Evolutionary conservation across 2,888 invertebrate genomes (phyloP).

Genomic region (Latrodectus hesperus): DNA sequence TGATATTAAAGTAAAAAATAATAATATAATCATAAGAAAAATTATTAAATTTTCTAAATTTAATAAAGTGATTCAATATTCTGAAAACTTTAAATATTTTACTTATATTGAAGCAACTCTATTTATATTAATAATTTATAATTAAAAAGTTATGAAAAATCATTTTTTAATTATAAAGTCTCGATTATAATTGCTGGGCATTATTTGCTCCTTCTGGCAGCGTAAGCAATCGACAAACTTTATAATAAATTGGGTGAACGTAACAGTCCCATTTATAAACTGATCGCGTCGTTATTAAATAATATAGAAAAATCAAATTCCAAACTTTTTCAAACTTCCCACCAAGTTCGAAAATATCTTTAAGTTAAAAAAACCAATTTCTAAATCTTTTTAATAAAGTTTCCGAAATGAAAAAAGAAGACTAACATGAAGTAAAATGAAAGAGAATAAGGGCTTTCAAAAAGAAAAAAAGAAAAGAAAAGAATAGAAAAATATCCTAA

Average conservation of each 20-base stretch:
- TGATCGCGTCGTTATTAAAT: not conserved
- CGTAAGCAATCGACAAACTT: too few species aligned
- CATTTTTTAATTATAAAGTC: too few species aligned
- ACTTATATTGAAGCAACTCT: too few species aligned
- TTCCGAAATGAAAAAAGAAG: conserved; percentile 13
- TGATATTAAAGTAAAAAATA: too few species aligned
- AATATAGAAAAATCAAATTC: conserved; percentile 6
- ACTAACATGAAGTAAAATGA: conserved; percentile 20
- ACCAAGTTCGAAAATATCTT: conserved; percentile 18
- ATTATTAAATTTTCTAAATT: too few species aligned
- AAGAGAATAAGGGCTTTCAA: conserved; percentile 14
- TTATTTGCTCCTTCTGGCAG: too few species aligned
- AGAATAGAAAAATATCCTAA: conserved; percentile 10
- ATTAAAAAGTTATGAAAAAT: too few species aligned
- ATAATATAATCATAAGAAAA: too few species aligned
- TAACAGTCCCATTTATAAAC: not conserved
- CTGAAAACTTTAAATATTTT: too few species aligned
- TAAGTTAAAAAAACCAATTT: conserved; percentile 51
- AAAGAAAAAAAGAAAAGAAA: conserved; percentile 1
- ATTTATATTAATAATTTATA: too few species aligned
- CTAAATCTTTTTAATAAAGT: conserved; percentile 67
- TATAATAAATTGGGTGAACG: not conserved
- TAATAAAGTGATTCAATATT: too few species aligned
- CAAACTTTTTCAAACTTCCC: conserved; percentile 24
- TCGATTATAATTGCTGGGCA: too few species aligned